phyloP scores from a whole-genome alignment of 2,888 invertebrate genomes.

The Meloe dianella region DNA sequence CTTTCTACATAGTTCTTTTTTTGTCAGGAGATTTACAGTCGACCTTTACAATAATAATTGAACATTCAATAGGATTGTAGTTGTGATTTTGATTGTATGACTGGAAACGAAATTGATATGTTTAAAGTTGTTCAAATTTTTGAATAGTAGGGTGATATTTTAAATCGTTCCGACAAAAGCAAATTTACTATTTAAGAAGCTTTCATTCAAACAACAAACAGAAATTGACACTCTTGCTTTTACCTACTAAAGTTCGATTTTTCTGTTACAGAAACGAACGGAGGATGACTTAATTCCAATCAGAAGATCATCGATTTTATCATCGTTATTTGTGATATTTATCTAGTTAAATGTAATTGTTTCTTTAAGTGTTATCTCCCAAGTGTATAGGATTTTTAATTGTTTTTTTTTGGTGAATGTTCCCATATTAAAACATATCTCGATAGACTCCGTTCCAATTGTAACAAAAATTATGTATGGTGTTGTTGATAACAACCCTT shows the following conservation, averaged over 20 bases:
- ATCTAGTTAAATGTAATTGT: constrained; percentile 29
- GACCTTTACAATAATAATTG: constrained; percentile 30
- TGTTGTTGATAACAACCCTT: constrained; percentile 42
- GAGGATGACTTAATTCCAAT: constrained; percentile 53
- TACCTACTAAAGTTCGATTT: constrained; percentile 17
- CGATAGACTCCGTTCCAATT: constrained; percentile 38
- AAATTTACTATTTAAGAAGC: constrained; percentile 44
- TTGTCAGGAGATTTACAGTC: constrained; percentile 46
- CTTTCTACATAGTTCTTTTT: too few species aligned
- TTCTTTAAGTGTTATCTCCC: constrained; percentile 16
- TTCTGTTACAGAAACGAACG: constrained; percentile 54
- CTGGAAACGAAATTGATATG: constrained; percentile 54
- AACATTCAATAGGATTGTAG: neutral
- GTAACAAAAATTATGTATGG: constrained; percentile 38
- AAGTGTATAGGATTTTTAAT: constrained; percentile 25
- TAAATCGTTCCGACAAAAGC: constrained; percentile 51
- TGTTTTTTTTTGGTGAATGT: neutral
- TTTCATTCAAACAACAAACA: constrained; percentile 47
- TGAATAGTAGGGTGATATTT: constrained; percentile 48
- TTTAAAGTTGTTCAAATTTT: constrained; percentile 54
- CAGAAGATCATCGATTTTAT: constrained; percentile 36
- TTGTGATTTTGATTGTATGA: constrained; percentile 32
- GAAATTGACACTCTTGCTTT: constrained; percentile 52
- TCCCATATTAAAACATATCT: constrained; percentile 37
- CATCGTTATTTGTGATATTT: constrained; percentile 42